Evolutionary conservation across 2,888 invertebrate species (phyloP).

Genomic region (Parthenolecanium corni): DNA sequence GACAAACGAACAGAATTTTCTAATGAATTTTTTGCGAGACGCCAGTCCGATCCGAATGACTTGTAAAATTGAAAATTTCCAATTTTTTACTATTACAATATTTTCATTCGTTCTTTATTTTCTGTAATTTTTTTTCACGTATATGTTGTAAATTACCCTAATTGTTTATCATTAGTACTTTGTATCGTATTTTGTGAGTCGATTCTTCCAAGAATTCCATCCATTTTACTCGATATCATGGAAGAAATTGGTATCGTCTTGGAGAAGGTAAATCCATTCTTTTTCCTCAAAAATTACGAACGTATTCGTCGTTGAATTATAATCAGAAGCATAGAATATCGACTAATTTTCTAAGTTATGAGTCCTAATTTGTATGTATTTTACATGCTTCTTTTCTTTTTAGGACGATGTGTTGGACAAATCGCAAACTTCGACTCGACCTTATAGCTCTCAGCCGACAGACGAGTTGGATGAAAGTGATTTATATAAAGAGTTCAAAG

Average conservation of each 20-base stretch:
- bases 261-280: slow-evolving; percentile 55
- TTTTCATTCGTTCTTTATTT: no score
- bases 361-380: no score
- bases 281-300: not conserved
- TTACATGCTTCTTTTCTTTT: not conserved
- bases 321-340: not conserved
- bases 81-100: no score
- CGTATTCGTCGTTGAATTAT: not conserved
- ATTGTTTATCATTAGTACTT: no score
- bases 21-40: no score
- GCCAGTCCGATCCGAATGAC: no score
- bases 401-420: slow-evolving; percentile 36
- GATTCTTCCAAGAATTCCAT: no score
- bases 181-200: no score
- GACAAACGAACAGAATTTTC: no score
- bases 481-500: slow-evolving; percentile 91
- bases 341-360: not conserved
- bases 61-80: no score
- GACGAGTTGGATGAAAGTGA: slow-evolving; percentile 84
- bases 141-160: no score
- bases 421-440: slow-evolving; percentile 33
- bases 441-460: slow-evolving; percentile 36
- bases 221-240: slow-evolving; percentile 47
- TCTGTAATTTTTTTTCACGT: no score
- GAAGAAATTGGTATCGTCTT: slow-evolving; percentile 71